phyloP scores from a whole-genome alignment of 2,797 vertebrate species.

The Takifugu ocellatus region DNA sequence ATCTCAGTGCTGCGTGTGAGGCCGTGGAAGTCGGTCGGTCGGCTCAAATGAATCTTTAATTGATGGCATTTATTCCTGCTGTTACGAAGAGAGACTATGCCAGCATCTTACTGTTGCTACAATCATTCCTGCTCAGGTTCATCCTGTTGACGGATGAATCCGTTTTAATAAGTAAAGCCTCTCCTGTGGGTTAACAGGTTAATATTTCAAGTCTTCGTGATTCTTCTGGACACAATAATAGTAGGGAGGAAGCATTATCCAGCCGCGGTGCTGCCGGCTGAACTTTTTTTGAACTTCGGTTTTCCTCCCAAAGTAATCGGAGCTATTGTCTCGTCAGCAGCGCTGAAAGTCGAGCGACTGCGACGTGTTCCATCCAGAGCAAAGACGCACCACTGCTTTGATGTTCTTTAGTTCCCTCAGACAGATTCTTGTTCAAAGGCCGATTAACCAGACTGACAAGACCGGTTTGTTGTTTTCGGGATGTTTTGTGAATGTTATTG shows the following conservation, averaged over 20 bases:
- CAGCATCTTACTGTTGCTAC: too few species aligned
- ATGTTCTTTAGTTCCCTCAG: conserved; percentile 42
- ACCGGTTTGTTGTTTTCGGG: conserved; percentile 28
- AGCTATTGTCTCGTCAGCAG: conserved; percentile 14
- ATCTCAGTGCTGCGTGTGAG: background rate
- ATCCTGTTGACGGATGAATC: too few species aligned
- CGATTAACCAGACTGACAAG: conserved; percentile 45
- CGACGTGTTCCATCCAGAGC: conserved; percentile 33
- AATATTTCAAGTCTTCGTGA: conserved; percentile 20
- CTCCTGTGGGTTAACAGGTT: conserved; percentile 4
- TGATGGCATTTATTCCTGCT: too few species aligned
- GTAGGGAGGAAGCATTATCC: background rate
- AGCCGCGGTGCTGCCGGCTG: conserved; percentile 19
- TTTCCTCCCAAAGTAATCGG: conserved; percentile 31
- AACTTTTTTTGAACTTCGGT: conserved; percentile 45
- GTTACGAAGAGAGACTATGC: too few species aligned
- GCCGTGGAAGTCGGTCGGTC: background rate
- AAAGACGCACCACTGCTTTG: conserved; percentile 37
- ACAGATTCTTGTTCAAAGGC: conserved; percentile 42
- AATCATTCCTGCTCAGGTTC: too few species aligned
- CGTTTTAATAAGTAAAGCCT: background rate
- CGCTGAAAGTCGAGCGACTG: conserved; percentile 2
- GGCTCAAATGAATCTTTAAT: background rate
- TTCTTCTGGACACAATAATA: conserved; percentile 6
- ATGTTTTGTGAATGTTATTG: conserved; percentile 51